Conservation (phyloP, 1,140 invertebrate species). For the Drosophila tsacasi region DNA sequence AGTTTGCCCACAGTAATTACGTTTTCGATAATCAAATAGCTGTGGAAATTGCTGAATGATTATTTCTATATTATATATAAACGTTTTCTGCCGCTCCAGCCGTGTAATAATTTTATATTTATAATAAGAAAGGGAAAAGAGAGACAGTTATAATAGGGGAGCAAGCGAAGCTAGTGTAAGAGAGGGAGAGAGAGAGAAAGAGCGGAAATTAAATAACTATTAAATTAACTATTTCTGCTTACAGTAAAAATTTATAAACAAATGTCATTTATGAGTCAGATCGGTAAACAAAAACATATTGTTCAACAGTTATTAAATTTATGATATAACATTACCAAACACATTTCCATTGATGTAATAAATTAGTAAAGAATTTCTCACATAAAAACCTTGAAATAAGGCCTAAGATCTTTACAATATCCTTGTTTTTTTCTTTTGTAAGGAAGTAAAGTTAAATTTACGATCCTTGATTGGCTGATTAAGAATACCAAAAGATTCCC, state of each 20-base stretch:
- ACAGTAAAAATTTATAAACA: background rate
- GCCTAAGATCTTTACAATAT: background rate
- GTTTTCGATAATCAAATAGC: conserved; percentile 17
- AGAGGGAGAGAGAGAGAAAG: too few species aligned
- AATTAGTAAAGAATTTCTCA: background rate
- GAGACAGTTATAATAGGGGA: too few species aligned
- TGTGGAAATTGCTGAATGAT: conserved; percentile 6
- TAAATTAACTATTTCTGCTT: background rate
- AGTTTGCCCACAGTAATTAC: conserved; percentile 19
- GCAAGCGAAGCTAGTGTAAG: too few species aligned
- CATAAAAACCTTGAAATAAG: background rate
- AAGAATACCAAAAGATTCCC: conserved; percentile 9
- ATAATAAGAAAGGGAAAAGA: too few species aligned
- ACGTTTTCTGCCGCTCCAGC: too few species aligned
- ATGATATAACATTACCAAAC: background rate
- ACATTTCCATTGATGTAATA: background rate
- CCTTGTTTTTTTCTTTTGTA: background rate
- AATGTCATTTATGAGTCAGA: background rate
- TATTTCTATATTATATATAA: too few species aligned
- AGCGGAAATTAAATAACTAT: too few species aligned
- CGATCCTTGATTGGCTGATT: conserved; percentile 12
- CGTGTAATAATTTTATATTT: too few species aligned
- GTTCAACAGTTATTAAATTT: background rate
- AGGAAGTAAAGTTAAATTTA: conserved; percentile 5
- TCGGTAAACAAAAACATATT: conserved; percentile 1